Evolutionary conservation across 2,888 invertebrate species (phyloP), one percentile per base, ranked within the genome.

Genomic region (Eudemis profundana): DNA sequence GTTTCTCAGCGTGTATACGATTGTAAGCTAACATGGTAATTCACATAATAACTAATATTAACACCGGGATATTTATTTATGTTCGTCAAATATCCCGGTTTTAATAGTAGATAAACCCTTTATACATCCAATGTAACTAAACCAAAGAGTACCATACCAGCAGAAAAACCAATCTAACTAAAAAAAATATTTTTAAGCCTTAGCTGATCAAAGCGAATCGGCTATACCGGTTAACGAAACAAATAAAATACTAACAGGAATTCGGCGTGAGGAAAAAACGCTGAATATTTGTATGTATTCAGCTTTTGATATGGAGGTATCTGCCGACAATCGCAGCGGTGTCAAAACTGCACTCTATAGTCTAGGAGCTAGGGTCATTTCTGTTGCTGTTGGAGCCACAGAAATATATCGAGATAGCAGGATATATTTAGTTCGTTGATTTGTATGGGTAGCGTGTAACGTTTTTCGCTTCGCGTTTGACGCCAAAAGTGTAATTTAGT

Each of bases 281-380:
- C 27, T 14, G 61, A 38, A 59, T 57, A 33, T 33, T 33, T 56
- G 29, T 53, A 67, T 46, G 50, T 57, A 57, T 67, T 72, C 67
- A 72, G 60, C 69, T 70, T 68, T 68, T 65, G 68, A 67, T 69
- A 70, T 72, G 69, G 68, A 69, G 66, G 66, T 69, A 69, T 72
- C 49, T 64, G 50, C 54, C 46, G 65, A 73, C 74, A 69, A 68
- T 68, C 72, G 63, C 65, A 62, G 70, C 67, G 47, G 67, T 64
- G 70, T 70, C 69, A 71, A 69, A 71, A 60, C 68, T 71, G 67
- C 54, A 61, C 54, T 63, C 51, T 10, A 33, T 27, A 51, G 69
- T 56, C 23, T 21, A 40, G 66, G 74, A 70, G 74, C 67, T 62
- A 59, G 66, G 15, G n/a, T n/a, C n/a, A n/a, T n/a, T n/a, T n/a